Base-by-base conservation (phyloP, 2,888 invertebrate genomes). In the Isoperla grammatica region DNA sequence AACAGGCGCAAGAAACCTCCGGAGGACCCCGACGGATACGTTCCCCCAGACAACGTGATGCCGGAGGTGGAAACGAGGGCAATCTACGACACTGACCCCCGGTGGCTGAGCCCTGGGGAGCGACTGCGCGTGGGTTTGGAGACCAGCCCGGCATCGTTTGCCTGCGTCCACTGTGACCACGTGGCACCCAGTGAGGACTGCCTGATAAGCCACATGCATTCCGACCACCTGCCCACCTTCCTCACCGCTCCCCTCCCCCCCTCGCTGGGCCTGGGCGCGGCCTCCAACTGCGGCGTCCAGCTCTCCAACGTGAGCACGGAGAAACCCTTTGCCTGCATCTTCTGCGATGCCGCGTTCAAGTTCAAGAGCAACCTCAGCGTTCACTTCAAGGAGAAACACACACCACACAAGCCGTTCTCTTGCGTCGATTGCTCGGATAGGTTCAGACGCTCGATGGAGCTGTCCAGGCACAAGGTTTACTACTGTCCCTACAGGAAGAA, bases 301-400 rank as follows among this genome's bases (percentile, higher is more conserved):
- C 62, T 66, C 29, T 56, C 53, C 3, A 64, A 64, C 15, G 59
- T 60, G 11, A 63, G 61, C 2, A 61, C 61, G n/a, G 64, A 63
- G 13, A 67, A 66, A 42, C 66, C 66, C 1, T 67, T 65, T 55
- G 64, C 63, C 9, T 67, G 67, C 55, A 63, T 67, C 17, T 67
- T 66, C 53, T 67, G 67, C 48, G 64, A 66, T 37, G 64, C 64
- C 8, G 61, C 65, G 8, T 67, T 66, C 55, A 66, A 65, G 57
- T 61, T 65, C 20, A 64, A 66, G 59, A 66, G 66, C 53, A 66
- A 66, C 15, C 58, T 67, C 6, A 60, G 62, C 53, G 62, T 64
- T n/a, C 67, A 67, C 48, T 67, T 65, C 42, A 62, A 65, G 43
- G 67, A 67, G 40, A 65, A 67, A 35, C 67, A 67, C 48, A 67